These are phyloP conservation scores for Casuarius casuarius DNA, from an alignment of 2,113 vertebrate species.

Conservation along the genomic window DNA sequence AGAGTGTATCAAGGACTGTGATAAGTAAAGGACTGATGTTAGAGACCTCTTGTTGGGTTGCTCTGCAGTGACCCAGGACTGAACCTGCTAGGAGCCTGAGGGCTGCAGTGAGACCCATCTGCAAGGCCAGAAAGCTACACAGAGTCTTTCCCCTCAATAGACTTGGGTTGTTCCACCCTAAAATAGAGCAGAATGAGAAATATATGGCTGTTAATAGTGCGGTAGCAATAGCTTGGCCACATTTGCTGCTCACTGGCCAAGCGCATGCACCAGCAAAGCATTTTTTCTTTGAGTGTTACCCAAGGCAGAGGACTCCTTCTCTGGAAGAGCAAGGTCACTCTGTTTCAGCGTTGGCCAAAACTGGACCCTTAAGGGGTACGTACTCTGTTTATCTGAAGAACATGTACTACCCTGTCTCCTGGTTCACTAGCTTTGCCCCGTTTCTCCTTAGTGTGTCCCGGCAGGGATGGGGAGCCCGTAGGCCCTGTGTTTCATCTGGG, in stretches of 20 bases:
- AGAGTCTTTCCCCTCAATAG: not conserved
- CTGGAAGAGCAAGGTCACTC: not conserved
- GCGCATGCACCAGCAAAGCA: not conserved
- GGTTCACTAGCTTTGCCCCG: not conserved
- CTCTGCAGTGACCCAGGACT: no score
- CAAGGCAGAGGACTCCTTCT: not conserved
- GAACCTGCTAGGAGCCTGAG: no score
- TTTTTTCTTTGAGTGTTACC: not conserved
- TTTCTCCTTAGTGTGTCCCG: no score
- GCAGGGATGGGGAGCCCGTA: not conserved
- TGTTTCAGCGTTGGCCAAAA: not conserved
- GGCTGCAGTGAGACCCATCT: no score
- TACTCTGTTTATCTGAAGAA: not conserved
- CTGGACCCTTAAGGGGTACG: not conserved
- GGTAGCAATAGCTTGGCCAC: not conserved
- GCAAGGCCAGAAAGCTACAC: no score
- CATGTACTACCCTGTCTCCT: not conserved
- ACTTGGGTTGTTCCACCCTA: not conserved
- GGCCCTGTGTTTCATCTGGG: not conserved
- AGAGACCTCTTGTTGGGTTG: no score
- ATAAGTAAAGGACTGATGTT: no score
- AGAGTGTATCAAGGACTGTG: no score
- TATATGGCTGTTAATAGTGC: not conserved
- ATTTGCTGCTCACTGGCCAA: not conserved
- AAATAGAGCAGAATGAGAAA: not conserved